Conservation (phyloP, 2,113 vertebrate species). For the Prochilodus magdalenae region DNA sequence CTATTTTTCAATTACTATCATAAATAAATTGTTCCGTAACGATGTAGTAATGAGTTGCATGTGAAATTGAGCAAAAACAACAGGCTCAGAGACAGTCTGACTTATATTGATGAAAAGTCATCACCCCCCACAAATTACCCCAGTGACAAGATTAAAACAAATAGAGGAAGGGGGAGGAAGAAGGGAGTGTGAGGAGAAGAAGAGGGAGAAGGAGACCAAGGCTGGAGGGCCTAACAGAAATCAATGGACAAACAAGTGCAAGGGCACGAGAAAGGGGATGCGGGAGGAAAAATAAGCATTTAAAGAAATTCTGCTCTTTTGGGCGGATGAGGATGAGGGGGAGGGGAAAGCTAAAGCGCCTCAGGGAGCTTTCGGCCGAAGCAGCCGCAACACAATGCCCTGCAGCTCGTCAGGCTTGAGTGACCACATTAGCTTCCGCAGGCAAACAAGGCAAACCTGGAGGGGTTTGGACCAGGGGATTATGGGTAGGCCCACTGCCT, state of each 20-base stretch:
- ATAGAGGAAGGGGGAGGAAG: conserved; percentile 59
- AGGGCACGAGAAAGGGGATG: conserved; percentile 65
- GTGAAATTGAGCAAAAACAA: conserved; percentile 34
- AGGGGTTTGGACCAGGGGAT: conserved; percentile 44
- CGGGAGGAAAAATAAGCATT: conserved; percentile 73
- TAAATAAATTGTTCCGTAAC: not conserved
- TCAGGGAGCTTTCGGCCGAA: conserved; percentile 63
- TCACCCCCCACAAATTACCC: conserved; percentile 94
- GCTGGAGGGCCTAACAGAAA: conserved; percentile 66
- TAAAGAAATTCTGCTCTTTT: conserved; percentile 71
- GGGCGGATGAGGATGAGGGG: conserved; percentile 26
- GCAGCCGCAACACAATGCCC: conserved; percentile 73
- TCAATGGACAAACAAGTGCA: conserved; percentile 79
- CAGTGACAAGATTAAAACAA: conserved; percentile 84
- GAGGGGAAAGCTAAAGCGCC: conserved; percentile 64
- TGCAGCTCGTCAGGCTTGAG: conserved; percentile 77
- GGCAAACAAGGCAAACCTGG: conserved; percentile 57
- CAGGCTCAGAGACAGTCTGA: conserved; percentile 77
- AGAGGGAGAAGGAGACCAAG: conserved; percentile 53
- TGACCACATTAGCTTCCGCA: conserved; percentile 74
- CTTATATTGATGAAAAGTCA: conserved; percentile 92
- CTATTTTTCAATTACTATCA: not conserved
- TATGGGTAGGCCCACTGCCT: conserved; percentile 49
- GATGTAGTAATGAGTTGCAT: no score
- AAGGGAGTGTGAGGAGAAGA: conserved; percentile 28